These are phyloP conservation scores for Drosophila anomalata DNA, from an alignment of 2,888 invertebrate species.

Conservation along the genomic window DNA sequence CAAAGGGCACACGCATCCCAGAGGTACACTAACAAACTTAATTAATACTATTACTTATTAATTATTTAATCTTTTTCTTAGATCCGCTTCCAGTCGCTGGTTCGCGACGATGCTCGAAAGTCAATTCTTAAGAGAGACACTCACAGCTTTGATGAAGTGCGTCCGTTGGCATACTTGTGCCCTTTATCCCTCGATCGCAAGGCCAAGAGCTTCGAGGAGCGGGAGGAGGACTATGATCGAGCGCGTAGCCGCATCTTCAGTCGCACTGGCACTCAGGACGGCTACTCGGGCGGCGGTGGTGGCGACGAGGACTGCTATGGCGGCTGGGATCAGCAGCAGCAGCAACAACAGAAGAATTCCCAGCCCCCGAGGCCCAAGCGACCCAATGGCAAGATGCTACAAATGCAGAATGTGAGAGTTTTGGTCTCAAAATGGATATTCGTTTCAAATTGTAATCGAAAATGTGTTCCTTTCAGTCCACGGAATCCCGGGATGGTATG, in stretches of 20 bases:
- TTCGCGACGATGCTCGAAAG: constrained; percentile 89
- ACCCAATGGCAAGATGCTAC: constrained; percentile 82
- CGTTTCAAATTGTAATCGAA: background rate
- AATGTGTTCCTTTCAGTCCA: constrained; percentile 56
- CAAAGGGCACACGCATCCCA: constrained; percentile 84
- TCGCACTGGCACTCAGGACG: constrained; percentile 75
- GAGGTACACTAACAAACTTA: constrained; percentile 65
- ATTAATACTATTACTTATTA: background rate
- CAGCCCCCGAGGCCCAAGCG: constrained; percentile 74
- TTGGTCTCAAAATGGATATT: background rate
- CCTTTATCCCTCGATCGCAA: constrained; percentile 88
- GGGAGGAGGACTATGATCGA: constrained; percentile 95
- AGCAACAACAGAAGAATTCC: constrained; percentile 54
- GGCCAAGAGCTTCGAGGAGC: constrained; percentile 95
- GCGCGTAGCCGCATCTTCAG: constrained; percentile 93
- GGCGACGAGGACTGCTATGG: constrained; percentile 74
- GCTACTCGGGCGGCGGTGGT: constrained; percentile 52
- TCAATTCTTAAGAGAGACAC: constrained; percentile 93
- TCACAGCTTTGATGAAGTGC: constrained; percentile 91
- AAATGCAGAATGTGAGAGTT: constrained; percentile 80
- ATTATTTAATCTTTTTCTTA: constrained; percentile 69
- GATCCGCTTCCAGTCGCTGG: constrained; percentile 88
- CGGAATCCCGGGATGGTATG: constrained; percentile 82
- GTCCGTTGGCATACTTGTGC: constrained; percentile 84
- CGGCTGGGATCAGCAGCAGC: constrained; percentile 59